Evolutionary conservation across 53 echinoderm and acorn worm genomes (phyloP), one percentile per base, ranked within the genome.

Genomic region (Zoroaster sp.): DNA sequence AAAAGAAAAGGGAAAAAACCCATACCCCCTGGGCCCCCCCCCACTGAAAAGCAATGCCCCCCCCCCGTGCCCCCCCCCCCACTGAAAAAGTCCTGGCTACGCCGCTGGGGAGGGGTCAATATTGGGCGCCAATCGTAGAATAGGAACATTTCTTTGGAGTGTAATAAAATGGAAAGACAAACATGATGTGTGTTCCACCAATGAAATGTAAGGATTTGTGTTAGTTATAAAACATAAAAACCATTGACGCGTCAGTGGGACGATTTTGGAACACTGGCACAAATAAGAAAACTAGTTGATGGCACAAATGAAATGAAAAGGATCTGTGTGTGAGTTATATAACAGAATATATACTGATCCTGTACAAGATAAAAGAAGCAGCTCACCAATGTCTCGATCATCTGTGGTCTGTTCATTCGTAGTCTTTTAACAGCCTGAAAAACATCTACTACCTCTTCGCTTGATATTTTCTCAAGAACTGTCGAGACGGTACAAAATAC

Each of bases 341-440:
- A 18, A 11, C 5, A 66, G 17, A 6, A 21, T 21, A 20, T 20
- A 5, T 66, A 66, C 5, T 20, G 20, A 20, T 15, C 5, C 23
- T 66, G 21, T 66, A 18, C 5, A 18, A 21, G 14, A 66, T 5
- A 21, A 20, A 20, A 66, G n/a, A n/a, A n/a, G n/a, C n/a, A 7
- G 83, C 89, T 91, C 54, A 94, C 94, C 89, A 91, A 53, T 9
- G 83, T 75, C 88, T 94, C 76, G 25, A 94, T 71, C 77, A 91
- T 91, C 59, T 88, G 83, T 45, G 75, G 88, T 35, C 88, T 66
- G 71, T 91, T 91, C 72, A 83, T 72, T 17, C 94, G 80, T 0
- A 94, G 85, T 41, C 87, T 88, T 70, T 88, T 91, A 28, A 94
- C 91, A 32, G 89, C 74, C 59, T 91, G 88, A 55, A 94, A 94